Percentiles rank a stretch among this genome's conserved stretches.
Conservation (phyloP, 1,140 invertebrate genomes). For the Lycorma delicatula region DNA sequence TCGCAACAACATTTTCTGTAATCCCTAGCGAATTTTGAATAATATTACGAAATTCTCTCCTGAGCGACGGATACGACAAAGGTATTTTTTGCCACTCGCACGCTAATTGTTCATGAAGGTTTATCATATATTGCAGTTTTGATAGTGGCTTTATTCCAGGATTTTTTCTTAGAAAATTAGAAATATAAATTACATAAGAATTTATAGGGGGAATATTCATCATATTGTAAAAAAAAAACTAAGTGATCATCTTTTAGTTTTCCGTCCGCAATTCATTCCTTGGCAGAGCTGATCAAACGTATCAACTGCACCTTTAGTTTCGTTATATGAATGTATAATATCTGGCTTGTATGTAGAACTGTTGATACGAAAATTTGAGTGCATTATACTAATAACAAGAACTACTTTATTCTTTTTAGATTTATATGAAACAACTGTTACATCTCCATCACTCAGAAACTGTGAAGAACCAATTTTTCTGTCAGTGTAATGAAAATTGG, state of each 20-base stretch:
- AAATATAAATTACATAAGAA: too few species aligned
- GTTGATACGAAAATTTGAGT: slow-evolving; percentile 25
- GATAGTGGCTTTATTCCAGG: too few species aligned
- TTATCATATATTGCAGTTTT: too few species aligned
- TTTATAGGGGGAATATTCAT: too few species aligned
- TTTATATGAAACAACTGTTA: slow-evolving; percentile 18
- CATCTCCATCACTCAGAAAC: slow-evolving; percentile 18
- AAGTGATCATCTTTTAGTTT: slow-evolving; percentile 14
- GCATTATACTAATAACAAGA: slow-evolving; percentile 31
- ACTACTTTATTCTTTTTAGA: slow-evolving; percentile 29
- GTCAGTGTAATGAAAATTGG: slow-evolving; percentile 17
- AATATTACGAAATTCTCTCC: too few species aligned
- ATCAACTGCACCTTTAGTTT: slow-evolving; percentile 33
- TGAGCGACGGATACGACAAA: too few species aligned
- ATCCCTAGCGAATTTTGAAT: too few species aligned
- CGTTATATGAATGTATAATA: slow-evolving; percentile 30
- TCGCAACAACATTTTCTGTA: too few species aligned
- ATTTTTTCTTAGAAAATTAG: too few species aligned
- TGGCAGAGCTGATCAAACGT: slow-evolving; percentile 28
- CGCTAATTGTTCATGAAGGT: too few species aligned
- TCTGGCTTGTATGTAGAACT: slow-evolving; percentile 26
- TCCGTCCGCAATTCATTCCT: slow-evolving; percentile 1
- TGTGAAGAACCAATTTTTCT: slow-evolving; percentile 24
- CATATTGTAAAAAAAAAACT: too few species aligned
- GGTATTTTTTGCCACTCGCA: too few species aligned